These are phyloP conservation scores for Callimorpha dominula DNA, from an alignment of 2,888 invertebrate species.

Conservation along the genomic window DNA sequence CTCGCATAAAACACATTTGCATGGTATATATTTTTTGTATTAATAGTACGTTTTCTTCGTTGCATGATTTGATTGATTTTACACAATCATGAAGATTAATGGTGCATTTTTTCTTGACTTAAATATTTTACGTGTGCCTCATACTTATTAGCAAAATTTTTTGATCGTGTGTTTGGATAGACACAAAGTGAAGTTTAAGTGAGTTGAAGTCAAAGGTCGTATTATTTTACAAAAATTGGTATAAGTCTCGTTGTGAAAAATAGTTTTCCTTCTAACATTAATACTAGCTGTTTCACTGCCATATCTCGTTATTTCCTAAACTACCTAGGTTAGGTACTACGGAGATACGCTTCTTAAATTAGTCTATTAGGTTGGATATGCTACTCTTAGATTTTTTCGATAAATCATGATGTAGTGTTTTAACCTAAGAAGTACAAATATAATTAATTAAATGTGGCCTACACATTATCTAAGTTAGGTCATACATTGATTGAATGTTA, in stretches of 20 bases:
- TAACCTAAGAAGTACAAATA: constrained; percentile 45
- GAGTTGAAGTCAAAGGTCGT: not conserved
- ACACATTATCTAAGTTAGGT: constrained; percentile 11
- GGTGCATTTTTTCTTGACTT: constrained; percentile 18
- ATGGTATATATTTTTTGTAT: constrained; percentile 39
- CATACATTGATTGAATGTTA: constrained; percentile 7
- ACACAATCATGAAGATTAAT: constrained; percentile 32
- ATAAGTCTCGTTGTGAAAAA: not conserved
- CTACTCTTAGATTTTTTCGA: constrained; percentile 39
- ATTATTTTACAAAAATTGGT: not conserved
- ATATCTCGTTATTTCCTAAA: not conserved
- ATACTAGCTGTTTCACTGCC: not conserved
- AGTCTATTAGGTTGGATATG: constrained; percentile 11
- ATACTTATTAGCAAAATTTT: not conserved
- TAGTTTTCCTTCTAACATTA: not conserved
- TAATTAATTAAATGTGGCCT: constrained; percentile 19
- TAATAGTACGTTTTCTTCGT: constrained; percentile 30
- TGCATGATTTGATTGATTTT: constrained; percentile 47
- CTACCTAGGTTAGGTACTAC: not conserved
- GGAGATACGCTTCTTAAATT: not conserved
- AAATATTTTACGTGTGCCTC: not conserved
- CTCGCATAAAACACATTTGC: constrained; percentile 41
- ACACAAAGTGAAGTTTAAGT: not conserved
- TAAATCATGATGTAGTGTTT: constrained; percentile 45
- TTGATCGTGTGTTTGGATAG: not conserved